These are phyloP conservation scores for Glareola pratincola DNA, from an alignment of 2,113 vertebrate species.

Conservation along the genomic window DNA sequence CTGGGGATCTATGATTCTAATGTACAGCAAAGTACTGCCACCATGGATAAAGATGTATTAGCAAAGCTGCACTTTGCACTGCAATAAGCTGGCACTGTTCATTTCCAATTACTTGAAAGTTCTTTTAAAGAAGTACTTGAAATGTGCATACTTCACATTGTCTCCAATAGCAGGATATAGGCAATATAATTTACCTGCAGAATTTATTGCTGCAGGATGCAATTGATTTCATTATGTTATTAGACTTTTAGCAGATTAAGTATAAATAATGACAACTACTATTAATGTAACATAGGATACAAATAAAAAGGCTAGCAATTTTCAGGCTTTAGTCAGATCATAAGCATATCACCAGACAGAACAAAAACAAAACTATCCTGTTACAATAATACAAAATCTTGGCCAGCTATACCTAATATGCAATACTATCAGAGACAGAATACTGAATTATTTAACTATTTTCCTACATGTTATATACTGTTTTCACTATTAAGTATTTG, in stretches of 20 bases:
- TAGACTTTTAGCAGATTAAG: background rate
- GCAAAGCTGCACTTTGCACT: background rate
- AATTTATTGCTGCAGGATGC: slow-evolving; percentile 28
- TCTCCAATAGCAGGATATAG: background rate
- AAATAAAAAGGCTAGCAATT: slow-evolving; percentile 25
- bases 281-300: background rate
- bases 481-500: background rate
- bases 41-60: background rate
- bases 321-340: background rate
- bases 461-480: background rate
- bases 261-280: background rate
- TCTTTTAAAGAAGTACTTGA: background rate
- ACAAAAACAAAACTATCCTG: background rate
- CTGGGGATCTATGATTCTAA: background rate
- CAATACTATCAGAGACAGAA: background rate
- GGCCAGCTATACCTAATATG: background rate
- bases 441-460: background rate
- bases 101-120: background rate
- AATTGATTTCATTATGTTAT: slow-evolving; percentile 35
- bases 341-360: background rate
- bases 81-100: background rate
- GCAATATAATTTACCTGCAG: background rate
- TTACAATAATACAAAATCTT: background rate
- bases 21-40: background rate
- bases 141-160: background rate